Base-by-base conservation (phyloP, 2,797 vertebrate species). In the Spinibarbus caldwelli region DNA sequence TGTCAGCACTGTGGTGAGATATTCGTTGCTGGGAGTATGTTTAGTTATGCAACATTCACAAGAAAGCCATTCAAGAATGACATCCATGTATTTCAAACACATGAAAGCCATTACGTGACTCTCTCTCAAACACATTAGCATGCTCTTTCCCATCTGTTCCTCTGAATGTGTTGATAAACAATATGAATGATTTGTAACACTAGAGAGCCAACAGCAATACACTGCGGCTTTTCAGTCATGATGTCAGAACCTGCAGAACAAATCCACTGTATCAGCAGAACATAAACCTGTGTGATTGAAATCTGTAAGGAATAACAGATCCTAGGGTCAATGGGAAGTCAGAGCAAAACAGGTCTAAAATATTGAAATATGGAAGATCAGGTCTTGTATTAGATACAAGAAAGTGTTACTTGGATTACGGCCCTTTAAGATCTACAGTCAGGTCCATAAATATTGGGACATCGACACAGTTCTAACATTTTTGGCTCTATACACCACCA, bases 111-210 rank as follows among this genome's bases (percentile, higher is more conserved):
- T 88, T 85, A 82, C 66, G 21, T 83, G 64, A 67, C 41, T 72
- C 52, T 36, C 10, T 52, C 66, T 85, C 23, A 62, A 80, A 59
- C 19, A 26, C 54, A 75, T 77, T 70, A 78, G 43, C n/a, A 78
- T 43, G 68, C 78, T 71, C 29, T 76, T 59, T 72, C 41, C 84
- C 81, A 54, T 84, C 77, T 70, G 86, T 72, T 67, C 68, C 2
- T 29, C 79, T 76, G 26, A 71, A 70, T 59, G 67, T 87, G 86
- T 88, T 87, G 72, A 90, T 91, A 88, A 89, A 88, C 86, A 88
- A 68, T 77, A 66, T 41, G 78, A 85, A 45, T 83, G 81, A 86
- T 80, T 67, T 84, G 67, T 79, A 67, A 47, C 43, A 45, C 73
- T 49, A 17, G 31, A 43, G 52, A 34, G 81, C 82, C 79, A 83